Percentiles rank a stretch among this genome's conserved stretches.
Conservation (phyloP, 2,797 vertebrate species). For the Sternotherus odoratus region DNA sequence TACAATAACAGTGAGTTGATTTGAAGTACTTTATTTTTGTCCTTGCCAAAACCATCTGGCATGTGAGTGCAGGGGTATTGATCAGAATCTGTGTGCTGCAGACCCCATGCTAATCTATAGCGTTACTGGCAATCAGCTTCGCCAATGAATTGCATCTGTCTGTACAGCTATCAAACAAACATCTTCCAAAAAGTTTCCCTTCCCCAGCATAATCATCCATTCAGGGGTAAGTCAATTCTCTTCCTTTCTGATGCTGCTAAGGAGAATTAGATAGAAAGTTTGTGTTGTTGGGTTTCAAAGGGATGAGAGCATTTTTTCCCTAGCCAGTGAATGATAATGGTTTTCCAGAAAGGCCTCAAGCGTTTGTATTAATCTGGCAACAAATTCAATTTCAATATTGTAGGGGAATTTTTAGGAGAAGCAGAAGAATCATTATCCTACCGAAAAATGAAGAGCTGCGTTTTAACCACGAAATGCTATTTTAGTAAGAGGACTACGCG, state of each 20-base stretch:
- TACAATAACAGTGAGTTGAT: slow-evolving; percentile 66
- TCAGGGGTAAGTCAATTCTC: slow-evolving; percentile 78
- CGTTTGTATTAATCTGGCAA: slow-evolving; percentile 44
- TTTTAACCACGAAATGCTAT: slow-evolving; percentile 12
- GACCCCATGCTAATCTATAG: slow-evolving; percentile 90
- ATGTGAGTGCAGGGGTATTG: slow-evolving; percentile 86
- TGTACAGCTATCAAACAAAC: slow-evolving; percentile 62
- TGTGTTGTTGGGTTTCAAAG: slow-evolving; percentile 59
- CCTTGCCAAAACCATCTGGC: slow-evolving; percentile 87
- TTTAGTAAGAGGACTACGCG: background rate
- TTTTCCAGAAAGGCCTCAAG: slow-evolving; percentile 71
- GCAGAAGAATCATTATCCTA: slow-evolving; percentile 33
- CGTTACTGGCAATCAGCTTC: slow-evolving; percentile 84
- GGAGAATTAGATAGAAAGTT: slow-evolving; percentile 67
- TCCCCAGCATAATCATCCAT: slow-evolving; percentile 67
- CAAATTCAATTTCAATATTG: slow-evolving; percentile 63
- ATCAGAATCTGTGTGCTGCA: slow-evolving; percentile 87
- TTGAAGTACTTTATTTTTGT: slow-evolving; percentile 74
- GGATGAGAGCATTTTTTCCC: slow-evolving; percentile 59
- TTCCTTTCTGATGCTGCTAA: slow-evolving; percentile 67
- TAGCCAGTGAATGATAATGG: slow-evolving; percentile 68
- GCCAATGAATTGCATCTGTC: slow-evolving; percentile 83
- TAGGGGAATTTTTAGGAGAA: slow-evolving; percentile 53
- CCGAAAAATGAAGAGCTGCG: slow-evolving; percentile 5
- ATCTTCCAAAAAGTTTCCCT: slow-evolving; percentile 65